Base-by-base conservation (phyloP, 1,140 invertebrate species). In the Agrypnia vestita region DNA sequence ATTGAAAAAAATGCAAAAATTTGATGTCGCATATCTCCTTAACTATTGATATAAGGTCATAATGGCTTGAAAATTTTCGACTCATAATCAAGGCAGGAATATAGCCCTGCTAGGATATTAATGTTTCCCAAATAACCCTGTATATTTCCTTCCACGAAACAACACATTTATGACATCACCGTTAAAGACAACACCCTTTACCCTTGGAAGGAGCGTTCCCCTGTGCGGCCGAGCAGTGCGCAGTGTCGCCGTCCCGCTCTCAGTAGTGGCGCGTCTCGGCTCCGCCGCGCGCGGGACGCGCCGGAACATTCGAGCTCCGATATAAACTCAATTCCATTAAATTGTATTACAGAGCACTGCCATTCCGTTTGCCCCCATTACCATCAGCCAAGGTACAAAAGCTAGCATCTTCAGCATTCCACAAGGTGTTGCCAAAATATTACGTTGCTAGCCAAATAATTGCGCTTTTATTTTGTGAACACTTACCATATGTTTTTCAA, bases 351-450 rank as follows among this genome's bases (percentile, higher is more conserved):
- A 79, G 62, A 77, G 64, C 79, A 79, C 74, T 17, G 76, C 47
- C 71, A 71, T 82, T 77, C 71, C 82, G 82, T 80, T 83, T 83
- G 82, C 79, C 82, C 69, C 79, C 74, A 79, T 83, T 79, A 79
- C 82, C 79, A 83, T 83, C 82, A 83, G 74, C 62, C 82, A 83
- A 83, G 82, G 82, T 67, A 83, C 82, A 83, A 83, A 83, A 83
- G 82, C 82, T 83, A 80, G 75, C 82, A 73, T 80, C 82, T 83
- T 80, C 67, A 55, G 17, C 15, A 11, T 59, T 44, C 21, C 44
- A 75, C 72, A 77, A 61, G 25, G 53, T 35, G 25, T 35, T 35
- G 25, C 25, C 25, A 35, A 35, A 35, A 35, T 35, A 35, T n/a
- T n/a, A n/a, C n/a, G n/a, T n/a, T n/a, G n/a, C n/a, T n/a, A n/a